Evolutionary conservation across 1,140 invertebrate species (phyloP).

Genomic region (Euborellia annulipes): DNA sequence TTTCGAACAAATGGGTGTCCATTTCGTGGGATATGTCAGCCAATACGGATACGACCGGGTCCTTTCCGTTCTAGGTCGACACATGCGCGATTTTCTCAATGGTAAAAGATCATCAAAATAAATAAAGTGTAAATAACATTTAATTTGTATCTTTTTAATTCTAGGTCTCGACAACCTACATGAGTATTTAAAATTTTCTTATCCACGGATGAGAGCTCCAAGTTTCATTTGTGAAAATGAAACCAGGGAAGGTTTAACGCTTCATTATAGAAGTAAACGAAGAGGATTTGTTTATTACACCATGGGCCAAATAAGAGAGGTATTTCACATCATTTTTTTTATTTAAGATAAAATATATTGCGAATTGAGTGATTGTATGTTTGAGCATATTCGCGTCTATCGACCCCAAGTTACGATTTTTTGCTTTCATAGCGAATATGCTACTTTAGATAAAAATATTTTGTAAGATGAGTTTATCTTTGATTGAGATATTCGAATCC

Average conservation of each 20-base stretch:
- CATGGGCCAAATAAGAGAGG: constrained; percentile 88
- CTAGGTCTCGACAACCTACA: constrained; percentile 82
- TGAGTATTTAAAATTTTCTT: constrained; percentile 93
- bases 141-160: background rate
- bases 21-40: constrained; percentile 80
- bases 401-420: no score
- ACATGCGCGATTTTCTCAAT: constrained; percentile 91
- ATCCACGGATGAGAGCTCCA: constrained; percentile 80
- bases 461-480: no score
- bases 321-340: no score
- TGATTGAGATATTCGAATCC: no score
- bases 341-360: no score
- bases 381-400: no score
- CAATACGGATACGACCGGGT: constrained; percentile 90
- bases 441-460: no score
- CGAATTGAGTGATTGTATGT: no score
- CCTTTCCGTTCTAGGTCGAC: constrained; percentile 71
- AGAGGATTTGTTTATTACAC: constrained; percentile 90
- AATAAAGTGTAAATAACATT: constrained; percentile 5
- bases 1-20: constrained; percentile 79
- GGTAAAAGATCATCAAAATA: constrained; percentile 29
- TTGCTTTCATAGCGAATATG: no score
- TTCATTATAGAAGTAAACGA: constrained; percentile 86
- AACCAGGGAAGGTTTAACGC: constrained; percentile 63
- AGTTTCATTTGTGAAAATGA: constrained; percentile 96